A percentile compares a stretch with the other conserved stretches of the same genome.
These are phyloP conservation scores for Alouatta caraya DNA, from an alignment of 2,797 vertebrate genomes.

Conservation along the genomic window DNA sequence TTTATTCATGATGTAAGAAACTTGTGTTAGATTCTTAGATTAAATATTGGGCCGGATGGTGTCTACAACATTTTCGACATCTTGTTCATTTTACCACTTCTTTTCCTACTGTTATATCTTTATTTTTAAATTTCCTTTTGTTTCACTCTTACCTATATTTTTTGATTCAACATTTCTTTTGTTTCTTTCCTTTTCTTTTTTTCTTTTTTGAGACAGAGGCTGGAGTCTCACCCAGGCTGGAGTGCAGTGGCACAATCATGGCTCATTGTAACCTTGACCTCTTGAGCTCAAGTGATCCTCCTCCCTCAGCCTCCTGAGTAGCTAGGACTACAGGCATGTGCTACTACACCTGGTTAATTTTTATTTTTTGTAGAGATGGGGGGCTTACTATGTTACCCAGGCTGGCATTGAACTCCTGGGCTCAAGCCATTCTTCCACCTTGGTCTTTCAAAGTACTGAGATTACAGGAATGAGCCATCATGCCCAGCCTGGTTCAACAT, in stretches of 20 bases:
- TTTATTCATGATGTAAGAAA: neutral
- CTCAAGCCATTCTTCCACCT: neutral
- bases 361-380: neutral
- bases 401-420: neutral
- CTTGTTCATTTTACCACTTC: neutral
- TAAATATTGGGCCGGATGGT: neutral
- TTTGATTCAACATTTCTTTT: neutral
- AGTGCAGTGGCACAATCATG: neutral
- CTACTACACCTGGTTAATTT: neutral
- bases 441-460: neutral
- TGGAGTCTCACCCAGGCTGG: neutral
- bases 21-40: neutral
- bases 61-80: neutral
- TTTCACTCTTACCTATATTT: neutral
- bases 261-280: neutral
- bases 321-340: neutral
- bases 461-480: neutral
- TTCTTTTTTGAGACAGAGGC: neutral
- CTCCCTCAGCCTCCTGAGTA: neutral
- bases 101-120: neutral
- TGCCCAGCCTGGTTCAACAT: neutral
- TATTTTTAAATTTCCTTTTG: slow-evolving; percentile 6
- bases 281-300: neutral
- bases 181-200: neutral
- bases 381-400: neutral